phyloP scores from a whole-genome alignment of 2,888 invertebrate species.

The Tortrix viridana region DNA sequence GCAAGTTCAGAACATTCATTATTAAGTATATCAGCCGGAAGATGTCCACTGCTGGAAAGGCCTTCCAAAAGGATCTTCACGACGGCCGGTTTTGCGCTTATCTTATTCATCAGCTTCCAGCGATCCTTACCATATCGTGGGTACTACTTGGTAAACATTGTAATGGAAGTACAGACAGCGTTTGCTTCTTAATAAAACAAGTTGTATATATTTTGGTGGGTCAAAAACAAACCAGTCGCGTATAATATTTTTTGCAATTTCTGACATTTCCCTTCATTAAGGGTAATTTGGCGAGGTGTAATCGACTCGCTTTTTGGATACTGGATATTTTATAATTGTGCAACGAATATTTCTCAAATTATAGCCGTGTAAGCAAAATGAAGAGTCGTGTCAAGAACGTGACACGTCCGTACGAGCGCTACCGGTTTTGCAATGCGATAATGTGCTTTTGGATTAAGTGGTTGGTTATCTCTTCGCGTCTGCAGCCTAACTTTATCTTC shows the following conservation, averaged over 20 bases:
- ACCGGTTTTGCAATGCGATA: conserved; percentile 8
- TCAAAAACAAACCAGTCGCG: background rate
- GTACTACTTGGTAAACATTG: too few species aligned
- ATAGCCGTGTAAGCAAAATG: conserved; percentile 16
- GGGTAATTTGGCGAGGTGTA: conserved; percentile 10
- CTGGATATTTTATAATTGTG: conserved; percentile 31
- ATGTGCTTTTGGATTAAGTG: conserved; percentile 11
- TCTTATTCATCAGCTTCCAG: too few species aligned
- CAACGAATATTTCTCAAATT: conserved; percentile 31
- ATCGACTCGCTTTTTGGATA: conserved; percentile 21
- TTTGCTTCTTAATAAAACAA: too few species aligned
- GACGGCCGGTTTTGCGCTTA: too few species aligned
- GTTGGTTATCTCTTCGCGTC: background rate
- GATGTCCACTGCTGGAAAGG: too few species aligned
- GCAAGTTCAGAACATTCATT: too few species aligned
- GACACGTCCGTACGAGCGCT: background rate
- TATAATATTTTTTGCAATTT: background rate
- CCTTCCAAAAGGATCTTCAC: too few species aligned
- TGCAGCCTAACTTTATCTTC: background rate
- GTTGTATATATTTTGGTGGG: too few species aligned
- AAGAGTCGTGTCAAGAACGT: conserved; percentile 13
- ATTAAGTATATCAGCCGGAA: too few species aligned
- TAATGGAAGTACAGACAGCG: too few species aligned
- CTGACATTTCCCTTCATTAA: conserved; percentile 10
- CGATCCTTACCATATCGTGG: too few species aligned